phyloP scores from a whole-genome alignment of 2,797 vertebrate genomes.

The Telmatherina bonti region DNA sequence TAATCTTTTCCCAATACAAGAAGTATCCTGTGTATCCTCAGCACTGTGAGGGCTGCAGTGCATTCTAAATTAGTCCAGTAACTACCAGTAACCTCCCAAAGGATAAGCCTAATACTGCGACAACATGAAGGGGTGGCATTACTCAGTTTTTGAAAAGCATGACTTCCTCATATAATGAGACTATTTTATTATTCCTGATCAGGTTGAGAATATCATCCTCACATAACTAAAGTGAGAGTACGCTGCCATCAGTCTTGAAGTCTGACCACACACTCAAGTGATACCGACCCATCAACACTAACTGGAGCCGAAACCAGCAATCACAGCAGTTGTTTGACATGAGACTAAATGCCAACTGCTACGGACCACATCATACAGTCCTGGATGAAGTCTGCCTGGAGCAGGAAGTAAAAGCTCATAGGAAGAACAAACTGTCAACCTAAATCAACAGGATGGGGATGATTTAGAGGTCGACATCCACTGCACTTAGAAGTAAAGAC shows the following conservation, averaged over 20 bases:
- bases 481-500: slow-evolving; percentile 19
- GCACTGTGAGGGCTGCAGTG: neutral
- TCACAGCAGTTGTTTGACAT: neutral
- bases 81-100: neutral
- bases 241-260: no score
- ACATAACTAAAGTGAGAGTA: no score
- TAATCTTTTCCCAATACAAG: no score
- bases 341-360: neutral
- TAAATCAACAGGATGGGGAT: slow-evolving; percentile 71
- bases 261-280: neutral
- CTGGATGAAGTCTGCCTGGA: slow-evolving; percentile 11
- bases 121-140: neutral
- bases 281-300: neutral
- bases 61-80: neutral
- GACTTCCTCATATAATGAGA: neutral
- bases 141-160: neutral
- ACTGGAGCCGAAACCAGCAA: neutral
- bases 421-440: slow-evolving; percentile 58
- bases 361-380: slow-evolving; percentile 2
- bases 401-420: slow-evolving; percentile 65
- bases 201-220: no score
- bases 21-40: neutral
- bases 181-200: no score
- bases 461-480: slow-evolving; percentile 55
- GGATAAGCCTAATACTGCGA: neutral